Evolutionary conservation across 2,888 invertebrate genomes (phyloP).

Genomic region (Halictus ligatus): DNA sequence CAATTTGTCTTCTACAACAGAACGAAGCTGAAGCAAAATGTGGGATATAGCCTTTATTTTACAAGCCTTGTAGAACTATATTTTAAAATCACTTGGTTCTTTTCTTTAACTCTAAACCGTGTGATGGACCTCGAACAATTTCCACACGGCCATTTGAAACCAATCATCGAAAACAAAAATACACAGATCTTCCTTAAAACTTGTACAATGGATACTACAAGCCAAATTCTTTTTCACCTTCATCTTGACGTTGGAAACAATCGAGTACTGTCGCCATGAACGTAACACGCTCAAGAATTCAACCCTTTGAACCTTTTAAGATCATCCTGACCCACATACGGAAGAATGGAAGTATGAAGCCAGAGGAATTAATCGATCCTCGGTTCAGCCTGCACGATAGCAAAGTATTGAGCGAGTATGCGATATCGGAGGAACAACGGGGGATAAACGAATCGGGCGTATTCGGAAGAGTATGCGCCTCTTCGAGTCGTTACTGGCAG

Average conservation of each 20-base stretch:
- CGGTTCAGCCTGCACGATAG: not conserved
- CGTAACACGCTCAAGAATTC: not conserved
- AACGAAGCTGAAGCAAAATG: not conserved
- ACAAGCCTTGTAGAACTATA: not conserved
- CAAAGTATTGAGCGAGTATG: not conserved
- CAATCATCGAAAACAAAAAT: no score
- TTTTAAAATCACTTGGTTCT: not conserved
- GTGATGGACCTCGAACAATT: not conserved
- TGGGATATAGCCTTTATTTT: not conserved
- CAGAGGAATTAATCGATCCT: not conserved
- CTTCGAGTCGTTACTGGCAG: conserved; percentile 80
- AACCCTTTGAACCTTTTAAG: not conserved
- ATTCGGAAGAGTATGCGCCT: conserved; percentile 71
- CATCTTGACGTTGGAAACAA: no score
- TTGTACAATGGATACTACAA: no score
- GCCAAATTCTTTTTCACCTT: no score
- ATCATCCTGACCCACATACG: not conserved
- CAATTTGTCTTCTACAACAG: not conserved
- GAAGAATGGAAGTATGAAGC: not conserved
- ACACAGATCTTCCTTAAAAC: no score
- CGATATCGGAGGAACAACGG: not conserved
- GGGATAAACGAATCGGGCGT: conserved; percentile 40
- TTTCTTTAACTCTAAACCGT: not conserved
- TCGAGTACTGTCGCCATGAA: not conserved
- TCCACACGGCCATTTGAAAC: not conserved